phyloP scores from a whole-genome alignment of 2,797 vertebrate species.

The Spondyliosoma cantharus region DNA sequence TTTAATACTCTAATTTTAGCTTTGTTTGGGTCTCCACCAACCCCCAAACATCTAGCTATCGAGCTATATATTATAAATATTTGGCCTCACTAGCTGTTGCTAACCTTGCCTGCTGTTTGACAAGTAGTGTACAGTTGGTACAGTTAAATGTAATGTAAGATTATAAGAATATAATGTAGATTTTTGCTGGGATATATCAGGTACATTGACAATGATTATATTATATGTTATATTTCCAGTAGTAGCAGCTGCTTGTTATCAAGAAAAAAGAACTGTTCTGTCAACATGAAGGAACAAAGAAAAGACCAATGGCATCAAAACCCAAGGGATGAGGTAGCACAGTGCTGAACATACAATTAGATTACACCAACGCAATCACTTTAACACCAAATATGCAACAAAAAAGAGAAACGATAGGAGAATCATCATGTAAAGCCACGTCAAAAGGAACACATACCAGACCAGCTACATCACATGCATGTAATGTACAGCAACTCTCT shows the following conservation, averaged over 20 bases:
- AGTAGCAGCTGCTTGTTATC: neutral
- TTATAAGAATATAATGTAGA: too few relatives aligned
- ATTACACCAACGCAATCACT: conserved; percentile 1
- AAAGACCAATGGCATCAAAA: neutral
- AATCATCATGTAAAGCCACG: neutral
- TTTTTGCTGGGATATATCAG: too few relatives aligned
- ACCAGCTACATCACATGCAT: neutral
- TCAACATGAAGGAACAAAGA: neutral
- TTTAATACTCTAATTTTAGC: neutral
- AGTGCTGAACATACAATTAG: neutral
- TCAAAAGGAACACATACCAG: conserved; percentile 16
- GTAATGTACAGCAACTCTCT: neutral
- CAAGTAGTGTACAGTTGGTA: neutral
- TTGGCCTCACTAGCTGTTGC: neutral
- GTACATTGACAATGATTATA: too few relatives aligned
- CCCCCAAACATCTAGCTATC: neutral
- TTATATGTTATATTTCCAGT: neutral
- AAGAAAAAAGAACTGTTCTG: neutral
- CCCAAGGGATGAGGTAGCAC: neutral
- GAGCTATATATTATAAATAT: neutral
- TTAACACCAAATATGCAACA: neutral
- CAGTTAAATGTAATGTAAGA: too few relatives aligned
- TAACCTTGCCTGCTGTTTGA: neutral
- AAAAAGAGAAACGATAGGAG: neutral
- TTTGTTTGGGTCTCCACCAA: neutral